phyloP scores from a whole-genome alignment of 1,140 invertebrate genomes.

The Cotesia typhae region DNA sequence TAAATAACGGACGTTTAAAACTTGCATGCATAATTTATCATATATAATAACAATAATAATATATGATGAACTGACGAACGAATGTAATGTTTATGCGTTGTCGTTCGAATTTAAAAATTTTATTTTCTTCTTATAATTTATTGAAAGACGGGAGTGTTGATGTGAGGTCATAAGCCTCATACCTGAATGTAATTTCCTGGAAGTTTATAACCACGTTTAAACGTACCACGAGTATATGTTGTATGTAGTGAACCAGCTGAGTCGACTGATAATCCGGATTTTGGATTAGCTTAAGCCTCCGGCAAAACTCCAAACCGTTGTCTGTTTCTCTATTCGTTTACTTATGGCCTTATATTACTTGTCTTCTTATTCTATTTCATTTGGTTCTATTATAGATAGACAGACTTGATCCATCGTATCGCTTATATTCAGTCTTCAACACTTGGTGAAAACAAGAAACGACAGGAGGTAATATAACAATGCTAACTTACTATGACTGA shows the following conservation, averaged over 20 bases:
- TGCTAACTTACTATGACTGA: slow-evolving; percentile 1
- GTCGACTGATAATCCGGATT: slow-evolving; percentile 41
- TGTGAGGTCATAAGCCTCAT: slow-evolving; percentile 11
- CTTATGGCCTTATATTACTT: slow-evolving; percentile 8
- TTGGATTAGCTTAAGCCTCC: slow-evolving; percentile 40
- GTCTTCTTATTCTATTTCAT: slow-evolving; percentile 12
- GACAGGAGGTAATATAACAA: neutral
- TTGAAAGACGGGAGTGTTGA: slow-evolving; percentile 4
- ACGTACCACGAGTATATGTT: slow-evolving; percentile 2
- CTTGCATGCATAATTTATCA: no score
- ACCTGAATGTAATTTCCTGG: slow-evolving; percentile 11
- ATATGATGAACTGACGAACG: no score
- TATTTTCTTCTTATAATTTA: slow-evolving; percentile 1
- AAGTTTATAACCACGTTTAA: slow-evolving; percentile 2
- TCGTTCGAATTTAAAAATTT: slow-evolving; percentile 2
- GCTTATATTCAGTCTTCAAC: slow-evolving; percentile 2
- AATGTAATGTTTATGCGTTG: no score
- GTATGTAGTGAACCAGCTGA: slow-evolving; percentile 27
- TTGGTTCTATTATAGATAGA: no score
- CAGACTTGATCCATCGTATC: no score
- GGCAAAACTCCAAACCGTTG: neutral
- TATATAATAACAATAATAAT: no score
- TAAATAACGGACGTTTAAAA: no score
- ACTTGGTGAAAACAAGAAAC: slow-evolving; percentile 7
- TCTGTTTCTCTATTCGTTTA: slow-evolving; percentile 8